Evolutionary conservation across 2,888 invertebrate species (phyloP), one percentile per base, ranked within the genome.

Genomic region (Stomorhina lunata): DNA sequence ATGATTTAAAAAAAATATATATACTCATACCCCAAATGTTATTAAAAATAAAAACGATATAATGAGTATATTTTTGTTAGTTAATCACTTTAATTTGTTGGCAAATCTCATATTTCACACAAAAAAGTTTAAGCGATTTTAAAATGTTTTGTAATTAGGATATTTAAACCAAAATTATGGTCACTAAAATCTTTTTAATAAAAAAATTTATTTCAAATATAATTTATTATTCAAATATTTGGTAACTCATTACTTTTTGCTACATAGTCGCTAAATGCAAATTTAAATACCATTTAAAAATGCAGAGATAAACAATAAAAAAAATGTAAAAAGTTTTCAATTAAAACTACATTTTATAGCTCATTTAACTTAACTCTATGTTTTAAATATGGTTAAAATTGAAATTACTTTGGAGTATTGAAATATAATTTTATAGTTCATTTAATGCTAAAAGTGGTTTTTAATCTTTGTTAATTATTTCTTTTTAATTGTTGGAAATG

Each of bases 61-160:
- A 15, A 37, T 25, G 17, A 32, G 20, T 34, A 5, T 9, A 9
- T 40, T 29, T 4, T 17, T 22, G 48, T 48, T 48, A 22, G 22
- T 48, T 48, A 48, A 48, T 9, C 48, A 48, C 27, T 7, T 53
- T 25, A 22, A 22, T 48, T 2, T 65, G 43, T 48, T 25, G 9
- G 29, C 6, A 73, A 20, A 29, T 22, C 20, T 63, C 40, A 27
- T 17, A 50, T 15, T 40, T 20, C 22, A 73, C 55, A 55, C 29
- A 27, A 48, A 15, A 40, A 12, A 17, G 20, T 22, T 57, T 20
- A 15, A 22, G n/a, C n/a, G 22, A 22, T 53, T n/a, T 43, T 29
- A 32, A 29, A 53, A 73, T 43, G 37, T 12, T 73, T 63, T 53
- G 53, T 73, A 73, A 73, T 73, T 40, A 40, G 2, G n/a, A 10